These are phyloP conservation scores for Pyrrhosoma nymphula DNA, from an alignment of 2,888 invertebrate species.

Conservation along the genomic window DNA sequence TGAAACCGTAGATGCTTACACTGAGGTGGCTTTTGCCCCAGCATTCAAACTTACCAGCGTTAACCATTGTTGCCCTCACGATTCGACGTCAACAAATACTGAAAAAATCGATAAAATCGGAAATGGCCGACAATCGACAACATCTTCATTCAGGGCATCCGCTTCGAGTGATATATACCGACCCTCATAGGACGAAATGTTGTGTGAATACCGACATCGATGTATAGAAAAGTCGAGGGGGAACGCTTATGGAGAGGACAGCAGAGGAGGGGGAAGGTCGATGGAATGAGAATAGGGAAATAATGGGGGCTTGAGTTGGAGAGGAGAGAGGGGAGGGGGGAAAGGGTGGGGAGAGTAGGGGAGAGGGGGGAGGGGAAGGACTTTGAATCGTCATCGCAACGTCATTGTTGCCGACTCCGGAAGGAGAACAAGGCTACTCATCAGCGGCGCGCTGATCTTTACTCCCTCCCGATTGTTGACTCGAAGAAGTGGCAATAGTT, in stretches of 20 bases:
- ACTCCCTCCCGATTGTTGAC: slow-evolving; percentile 1
- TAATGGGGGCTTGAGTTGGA: background rate
- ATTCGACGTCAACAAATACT: too few relatives aligned
- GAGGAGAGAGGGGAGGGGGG: background rate
- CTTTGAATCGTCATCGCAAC: slow-evolving; percentile 5
- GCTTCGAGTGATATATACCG: background rate
- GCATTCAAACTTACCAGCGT: too few relatives aligned
- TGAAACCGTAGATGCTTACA: too few relatives aligned
- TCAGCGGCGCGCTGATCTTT: background rate
- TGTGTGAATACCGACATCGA: too few relatives aligned
- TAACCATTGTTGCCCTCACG: too few relatives aligned
- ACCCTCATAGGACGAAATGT: too few relatives aligned
- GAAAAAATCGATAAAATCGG: background rate
- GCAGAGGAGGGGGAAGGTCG: background rate
- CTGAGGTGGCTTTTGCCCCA: too few relatives aligned
- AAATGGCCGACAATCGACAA: background rate
- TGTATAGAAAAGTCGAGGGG: background rate
- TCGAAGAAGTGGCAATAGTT: background rate
- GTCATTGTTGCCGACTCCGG: background rate
- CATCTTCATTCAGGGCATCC: background rate
- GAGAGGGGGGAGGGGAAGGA: background rate
- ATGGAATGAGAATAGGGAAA: background rate
- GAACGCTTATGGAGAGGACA: background rate
- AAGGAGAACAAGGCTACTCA: slow-evolving; percentile 8
- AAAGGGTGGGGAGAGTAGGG: background rate